These are phyloP conservation scores for Cheilinus undulatus DNA, from an alignment of 2,113 vertebrate genomes.

Conservation along the genomic window DNA sequence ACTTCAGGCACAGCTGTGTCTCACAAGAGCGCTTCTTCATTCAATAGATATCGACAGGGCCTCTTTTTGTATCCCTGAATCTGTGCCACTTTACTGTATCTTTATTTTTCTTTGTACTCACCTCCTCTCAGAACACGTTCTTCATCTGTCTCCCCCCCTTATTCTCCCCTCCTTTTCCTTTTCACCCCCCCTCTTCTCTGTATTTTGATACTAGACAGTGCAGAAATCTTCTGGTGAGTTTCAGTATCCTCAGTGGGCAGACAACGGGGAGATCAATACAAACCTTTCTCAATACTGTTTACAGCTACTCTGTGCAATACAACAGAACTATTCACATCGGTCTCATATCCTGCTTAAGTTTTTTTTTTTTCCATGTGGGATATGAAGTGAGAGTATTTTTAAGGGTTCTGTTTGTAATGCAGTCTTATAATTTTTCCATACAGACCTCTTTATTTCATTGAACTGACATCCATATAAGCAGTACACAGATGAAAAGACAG, in stretches of 20 bases:
- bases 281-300: constrained; percentile 29
- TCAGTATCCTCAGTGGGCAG: constrained; percentile 16
- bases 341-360: constrained; percentile 17
- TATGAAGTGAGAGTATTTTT: neutral
- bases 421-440: neutral
- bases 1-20: constrained; percentile 59
- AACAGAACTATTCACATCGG: constrained; percentile 9
- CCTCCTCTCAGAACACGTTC: constrained; percentile 8
- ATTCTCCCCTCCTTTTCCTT: constrained; percentile 1
- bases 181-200: constrained; percentile 4
- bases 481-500: neutral
- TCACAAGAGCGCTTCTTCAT: constrained; percentile 50
- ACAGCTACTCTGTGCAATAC: constrained; percentile 46
- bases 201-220: neutral
- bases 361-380: constrained; percentile 18
- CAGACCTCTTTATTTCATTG: neutral
- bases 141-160: neutral
- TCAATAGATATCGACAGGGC: constrained; percentile 61
- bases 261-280: constrained; percentile 22
- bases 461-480: neutral
- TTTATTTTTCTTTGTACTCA: constrained; percentile 50
- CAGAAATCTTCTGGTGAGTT: constrained; percentile 34
- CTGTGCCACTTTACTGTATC: constrained; percentile 37
- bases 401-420: constrained; percentile 1
- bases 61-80: constrained; percentile 53